phyloP scores from a whole-genome alignment of 2,113 vertebrate genomes.

The Toxotes jaculatrix region DNA sequence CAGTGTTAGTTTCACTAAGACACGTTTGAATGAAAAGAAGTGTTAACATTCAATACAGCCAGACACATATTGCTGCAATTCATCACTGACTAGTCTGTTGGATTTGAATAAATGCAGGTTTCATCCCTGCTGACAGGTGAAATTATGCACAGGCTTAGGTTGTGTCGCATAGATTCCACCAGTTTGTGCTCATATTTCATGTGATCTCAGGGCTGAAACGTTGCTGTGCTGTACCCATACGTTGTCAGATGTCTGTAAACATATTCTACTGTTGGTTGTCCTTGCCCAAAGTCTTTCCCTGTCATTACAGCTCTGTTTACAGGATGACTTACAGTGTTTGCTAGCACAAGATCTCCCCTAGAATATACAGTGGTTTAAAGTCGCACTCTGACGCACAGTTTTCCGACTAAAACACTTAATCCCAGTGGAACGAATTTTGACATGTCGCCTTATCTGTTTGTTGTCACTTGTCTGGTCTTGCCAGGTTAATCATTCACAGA shows the following conservation, averaged over 20 bases:
- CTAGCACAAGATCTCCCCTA: conserved; percentile 44
- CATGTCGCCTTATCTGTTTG: conserved; percentile 56
- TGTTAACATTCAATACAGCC: conserved; percentile 15
- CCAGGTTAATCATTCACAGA: conserved; percentile 63
- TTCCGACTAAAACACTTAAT: conserved; percentile 57
- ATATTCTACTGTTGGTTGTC: conserved; percentile 55
- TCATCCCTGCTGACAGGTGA: conserved; percentile 65
- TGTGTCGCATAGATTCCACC: conserved; percentile 55
- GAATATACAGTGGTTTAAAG: conserved; percentile 57
- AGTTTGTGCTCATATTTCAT: conserved; percentile 60
- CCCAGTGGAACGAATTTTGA: conserved; percentile 32
- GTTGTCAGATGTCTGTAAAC: conserved; percentile 69
- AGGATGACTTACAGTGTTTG: conserved; percentile 58
- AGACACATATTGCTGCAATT: conserved; percentile 32
- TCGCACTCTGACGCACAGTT: conserved; percentile 57
- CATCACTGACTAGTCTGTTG: conserved; percentile 21
- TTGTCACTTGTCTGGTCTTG: conserved; percentile 45
- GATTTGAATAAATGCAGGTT: conserved; percentile 36
- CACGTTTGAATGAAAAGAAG: conserved; percentile 19
- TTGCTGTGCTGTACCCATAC: conserved; percentile 44
- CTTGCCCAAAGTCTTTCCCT: conserved; percentile 45
- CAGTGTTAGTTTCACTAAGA: neutral
- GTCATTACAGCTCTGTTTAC: conserved; percentile 71
- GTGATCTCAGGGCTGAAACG: conserved; percentile 38
- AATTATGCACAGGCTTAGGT: conserved; percentile 47